Conservation (phyloP, 1,140 invertebrate species). For the Sinonovacula constricta region DNA sequence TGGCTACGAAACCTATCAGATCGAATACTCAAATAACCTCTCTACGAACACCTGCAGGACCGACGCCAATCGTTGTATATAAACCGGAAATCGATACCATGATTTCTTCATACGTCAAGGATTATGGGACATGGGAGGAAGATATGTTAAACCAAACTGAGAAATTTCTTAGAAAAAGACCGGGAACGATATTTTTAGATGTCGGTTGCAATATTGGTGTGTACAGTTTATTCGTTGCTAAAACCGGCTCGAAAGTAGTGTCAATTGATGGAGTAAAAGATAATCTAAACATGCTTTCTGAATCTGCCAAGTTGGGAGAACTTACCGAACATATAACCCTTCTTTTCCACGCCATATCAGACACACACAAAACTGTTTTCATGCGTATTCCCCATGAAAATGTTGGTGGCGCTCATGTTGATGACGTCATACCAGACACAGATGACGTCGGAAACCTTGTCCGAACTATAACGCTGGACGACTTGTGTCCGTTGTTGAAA, state of each 20-base stretch:
- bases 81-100: conserved; percentile 26
- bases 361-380: conserved; percentile 48
- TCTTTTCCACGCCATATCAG: conserved; percentile 60
- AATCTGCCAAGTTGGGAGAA: conserved; percentile 43
- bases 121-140: conserved; percentile 44
- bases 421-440: neutral
- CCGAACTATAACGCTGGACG: conserved; percentile 50
- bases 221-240: conserved; percentile 60
- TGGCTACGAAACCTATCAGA: too few species aligned
- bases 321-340: conserved; percentile 53
- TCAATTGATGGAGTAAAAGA: conserved; percentile 61
- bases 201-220: conserved; percentile 70
- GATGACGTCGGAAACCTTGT: neutral
- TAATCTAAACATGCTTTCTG: conserved; percentile 55
- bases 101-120: conserved; percentile 43
- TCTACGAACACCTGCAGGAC: conserved; percentile 25
- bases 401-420: conserved; percentile 59
- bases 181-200: conserved; percentile 56
- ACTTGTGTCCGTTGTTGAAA: conserved; percentile 44
- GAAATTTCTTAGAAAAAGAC: conserved; percentile 1
- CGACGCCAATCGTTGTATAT: conserved; percentile 34
- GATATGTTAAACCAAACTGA: conserved; percentile 38
- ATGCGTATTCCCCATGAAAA: conserved; percentile 61
- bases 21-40: too few species aligned
- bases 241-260: conserved; percentile 59